These are phyloP conservation scores for Dermolepida albohirtum DNA, from an alignment of 2,888 invertebrate genomes.

Conservation along the genomic window DNA sequence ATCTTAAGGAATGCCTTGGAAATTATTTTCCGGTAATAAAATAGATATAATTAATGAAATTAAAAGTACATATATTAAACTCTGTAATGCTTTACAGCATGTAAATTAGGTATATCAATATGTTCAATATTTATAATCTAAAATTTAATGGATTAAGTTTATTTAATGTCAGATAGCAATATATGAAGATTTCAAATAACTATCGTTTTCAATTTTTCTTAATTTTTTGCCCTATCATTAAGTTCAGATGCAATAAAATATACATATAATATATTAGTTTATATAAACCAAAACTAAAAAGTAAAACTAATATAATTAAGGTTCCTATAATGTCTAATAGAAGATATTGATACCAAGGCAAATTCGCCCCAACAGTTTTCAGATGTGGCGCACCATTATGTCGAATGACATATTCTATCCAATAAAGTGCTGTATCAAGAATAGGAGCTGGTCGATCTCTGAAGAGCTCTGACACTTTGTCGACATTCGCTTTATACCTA, in stretches of 20 bases:
- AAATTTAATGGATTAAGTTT: too few relatives aligned
- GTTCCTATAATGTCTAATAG: constrained; percentile 47
- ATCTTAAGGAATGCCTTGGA: too few relatives aligned
- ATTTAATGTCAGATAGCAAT: too few relatives aligned
- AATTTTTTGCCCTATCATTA: too few relatives aligned
- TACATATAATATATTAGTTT: constrained; percentile 15
- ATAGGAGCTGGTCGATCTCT: constrained; percentile 47
- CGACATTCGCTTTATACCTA: constrained; percentile 40
- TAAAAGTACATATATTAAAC: too few relatives aligned
- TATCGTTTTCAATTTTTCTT: too few relatives aligned
- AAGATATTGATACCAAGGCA: constrained; percentile 50
- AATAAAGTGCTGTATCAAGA: constrained; percentile 50
- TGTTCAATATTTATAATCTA: too few relatives aligned
- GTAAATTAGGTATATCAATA: too few relatives aligned
- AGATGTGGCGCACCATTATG: constrained; percentile 50
- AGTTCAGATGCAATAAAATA: background rate
- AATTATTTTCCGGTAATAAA: too few relatives aligned
- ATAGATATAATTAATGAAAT: too few relatives aligned
- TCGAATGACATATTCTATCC: constrained; percentile 51
- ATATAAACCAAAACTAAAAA: constrained; percentile 14
- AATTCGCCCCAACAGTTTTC: constrained; percentile 46
- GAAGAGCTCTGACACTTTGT: constrained; percentile 45
- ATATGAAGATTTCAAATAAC: too few relatives aligned
- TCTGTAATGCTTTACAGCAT: too few relatives aligned
- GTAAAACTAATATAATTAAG: constrained; percentile 4